A percentile compares a stretch with the other conserved stretches of the same genome.
These are phyloP conservation scores for Cheilosia scutellata DNA, from an alignment of 2,888 invertebrate species.

Conservation along the genomic window DNA sequence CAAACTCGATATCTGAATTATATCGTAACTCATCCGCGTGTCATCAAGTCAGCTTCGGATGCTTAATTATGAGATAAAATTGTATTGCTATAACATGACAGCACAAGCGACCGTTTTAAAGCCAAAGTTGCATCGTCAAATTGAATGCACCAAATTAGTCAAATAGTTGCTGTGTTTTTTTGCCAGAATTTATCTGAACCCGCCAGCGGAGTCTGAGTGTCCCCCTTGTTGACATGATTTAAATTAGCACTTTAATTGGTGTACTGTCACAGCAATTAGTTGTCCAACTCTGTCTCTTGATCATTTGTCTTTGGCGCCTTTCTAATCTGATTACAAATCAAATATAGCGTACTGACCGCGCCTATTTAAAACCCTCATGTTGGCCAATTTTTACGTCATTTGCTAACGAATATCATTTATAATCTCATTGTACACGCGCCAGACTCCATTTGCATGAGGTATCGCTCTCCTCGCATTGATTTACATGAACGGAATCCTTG, in stretches of 20 bases:
- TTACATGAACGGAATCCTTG: slow-evolving; percentile 73
- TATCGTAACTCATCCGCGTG: too few species aligned
- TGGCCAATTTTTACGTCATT: slow-evolving; percentile 73
- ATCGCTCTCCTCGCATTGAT: slow-evolving; percentile 57
- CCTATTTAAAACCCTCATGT: slow-evolving; percentile 27
- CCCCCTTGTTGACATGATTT: slow-evolving; percentile 29
- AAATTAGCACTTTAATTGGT: slow-evolving; percentile 67
- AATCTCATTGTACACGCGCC: slow-evolving; percentile 69
- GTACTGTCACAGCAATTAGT: slow-evolving; percentile 66
- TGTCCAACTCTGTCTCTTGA: slow-evolving; percentile 35
- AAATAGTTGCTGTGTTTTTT: not conserved
- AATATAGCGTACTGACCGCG: slow-evolving; percentile 48
- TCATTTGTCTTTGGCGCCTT: slow-evolving; percentile 72
- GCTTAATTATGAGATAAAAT: too few species aligned
- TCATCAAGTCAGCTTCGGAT: too few species aligned
- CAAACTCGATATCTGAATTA: too few species aligned
- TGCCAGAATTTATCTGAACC: not conserved
- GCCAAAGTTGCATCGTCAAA: too few species aligned
- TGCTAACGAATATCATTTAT: slow-evolving; percentile 75
- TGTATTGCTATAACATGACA: too few species aligned
- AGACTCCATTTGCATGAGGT: slow-evolving; percentile 63
- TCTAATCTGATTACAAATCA: slow-evolving; percentile 62
- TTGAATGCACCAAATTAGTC: not conserved
- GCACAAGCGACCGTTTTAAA: too few species aligned
- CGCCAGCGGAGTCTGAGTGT: not conserved